Evolutionary conservation across 1,140 invertebrate species (phyloP).

Genomic region (Caenorhabditis elegans): DNA sequence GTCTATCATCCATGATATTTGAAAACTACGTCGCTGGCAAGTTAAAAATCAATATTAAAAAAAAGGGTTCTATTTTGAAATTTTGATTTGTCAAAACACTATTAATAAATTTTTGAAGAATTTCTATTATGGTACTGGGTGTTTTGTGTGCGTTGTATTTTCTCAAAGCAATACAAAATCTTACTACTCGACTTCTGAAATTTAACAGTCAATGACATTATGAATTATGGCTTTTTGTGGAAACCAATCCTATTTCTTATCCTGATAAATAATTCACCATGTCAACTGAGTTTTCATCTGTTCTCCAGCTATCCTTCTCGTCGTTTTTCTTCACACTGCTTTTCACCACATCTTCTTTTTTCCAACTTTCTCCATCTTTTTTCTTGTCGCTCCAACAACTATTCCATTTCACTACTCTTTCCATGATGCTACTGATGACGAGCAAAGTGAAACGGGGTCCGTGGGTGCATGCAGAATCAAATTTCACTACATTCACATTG

Average conservation of each 20-base stretch:
- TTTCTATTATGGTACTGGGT: too few relatives aligned
- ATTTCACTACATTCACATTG: constrained; percentile 24
- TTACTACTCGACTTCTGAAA: too few relatives aligned
- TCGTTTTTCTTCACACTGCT: not conserved
- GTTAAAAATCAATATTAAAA: too few relatives aligned
- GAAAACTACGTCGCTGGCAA: too few relatives aligned
- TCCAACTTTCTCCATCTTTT: not conserved
- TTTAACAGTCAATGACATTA: too few relatives aligned
- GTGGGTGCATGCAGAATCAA: not conserved
- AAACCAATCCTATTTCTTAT: not conserved
- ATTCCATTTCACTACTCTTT: constrained; percentile 19
- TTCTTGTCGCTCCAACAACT: not conserved
- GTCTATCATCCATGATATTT: too few relatives aligned
- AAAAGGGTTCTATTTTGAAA: too few relatives aligned
- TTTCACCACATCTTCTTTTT: not conserved
- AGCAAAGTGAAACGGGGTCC: constrained; percentile 7
- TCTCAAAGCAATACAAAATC: too few relatives aligned
- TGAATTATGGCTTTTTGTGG: too few relatives aligned
- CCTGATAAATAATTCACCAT: not conserved
- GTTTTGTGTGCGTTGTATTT: too few relatives aligned
- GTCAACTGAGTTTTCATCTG: constrained; percentile 4
- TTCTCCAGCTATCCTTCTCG: not conserved
- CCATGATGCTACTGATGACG: constrained; percentile 16
- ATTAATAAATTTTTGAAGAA: too few relatives aligned
- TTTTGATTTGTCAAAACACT: too few relatives aligned